Evolutionary conservation across 2,113 vertebrate species (phyloP).

Genomic region (Hippocampus barbouri): DNA sequence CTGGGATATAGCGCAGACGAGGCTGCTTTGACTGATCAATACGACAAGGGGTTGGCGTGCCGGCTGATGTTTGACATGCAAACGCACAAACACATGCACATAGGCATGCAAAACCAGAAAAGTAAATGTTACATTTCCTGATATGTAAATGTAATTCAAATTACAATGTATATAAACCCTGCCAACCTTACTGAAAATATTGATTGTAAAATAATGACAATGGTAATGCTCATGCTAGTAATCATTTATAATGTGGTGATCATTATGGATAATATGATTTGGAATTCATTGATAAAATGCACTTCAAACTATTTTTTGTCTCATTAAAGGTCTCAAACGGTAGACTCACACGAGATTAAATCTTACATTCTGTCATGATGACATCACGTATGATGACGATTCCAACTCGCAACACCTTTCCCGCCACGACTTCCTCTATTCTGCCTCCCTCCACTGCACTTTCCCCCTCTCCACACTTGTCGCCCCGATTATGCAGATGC

Average conservation of each 20-base stretch:
- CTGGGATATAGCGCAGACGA: not conserved
- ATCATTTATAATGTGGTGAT: not conserved
- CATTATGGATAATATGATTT: not conserved
- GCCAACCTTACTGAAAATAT: too few species aligned
- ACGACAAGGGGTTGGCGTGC: not conserved
- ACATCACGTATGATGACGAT: not conserved
- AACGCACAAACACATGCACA: not conserved
- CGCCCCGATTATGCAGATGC: constrained; percentile 89
- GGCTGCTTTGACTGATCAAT: not conserved
- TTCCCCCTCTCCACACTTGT: constrained; percentile 82
- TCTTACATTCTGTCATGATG: not conserved
- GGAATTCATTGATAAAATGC: not conserved
- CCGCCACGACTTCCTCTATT: too few species aligned
- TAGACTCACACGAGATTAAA: too few species aligned
- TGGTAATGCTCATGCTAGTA: too few species aligned
- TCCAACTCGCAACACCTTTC: not conserved
- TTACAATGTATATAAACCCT: too few species aligned
- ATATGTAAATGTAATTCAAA: too few species aligned
- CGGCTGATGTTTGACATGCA: not conserved
- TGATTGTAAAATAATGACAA: too few species aligned
- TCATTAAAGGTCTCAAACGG: too few species aligned
- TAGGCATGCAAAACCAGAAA: too few species aligned
- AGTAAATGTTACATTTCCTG: too few species aligned
- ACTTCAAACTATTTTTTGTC: too few species aligned
- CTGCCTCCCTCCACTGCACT: constrained; percentile 37